Conservation (phyloP, 1,140 invertebrate species). For the Drosophila pachea region DNA sequence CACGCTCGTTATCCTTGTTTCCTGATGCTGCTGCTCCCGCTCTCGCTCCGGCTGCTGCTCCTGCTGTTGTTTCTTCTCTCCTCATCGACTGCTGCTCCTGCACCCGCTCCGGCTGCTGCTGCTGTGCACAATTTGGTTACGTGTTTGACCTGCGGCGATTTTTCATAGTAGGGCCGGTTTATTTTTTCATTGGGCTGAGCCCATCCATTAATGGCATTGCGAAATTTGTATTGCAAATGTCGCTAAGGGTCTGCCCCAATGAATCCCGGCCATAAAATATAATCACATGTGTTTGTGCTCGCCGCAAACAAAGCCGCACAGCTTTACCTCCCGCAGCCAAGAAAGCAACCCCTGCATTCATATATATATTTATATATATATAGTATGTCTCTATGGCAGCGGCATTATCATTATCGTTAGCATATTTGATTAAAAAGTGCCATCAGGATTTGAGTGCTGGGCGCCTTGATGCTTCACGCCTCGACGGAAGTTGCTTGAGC, state of each 20-base stretch:
- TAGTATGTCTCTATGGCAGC: no score
- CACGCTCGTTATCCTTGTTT: conserved; percentile 77
- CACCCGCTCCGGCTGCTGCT: not conserved
- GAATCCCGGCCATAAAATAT: conserved; percentile 46
- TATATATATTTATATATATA: no score
- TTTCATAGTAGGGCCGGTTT: conserved; percentile 63
- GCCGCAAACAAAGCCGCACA: conserved; percentile 9
- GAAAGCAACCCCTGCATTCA: no score
- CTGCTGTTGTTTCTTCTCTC: not conserved
- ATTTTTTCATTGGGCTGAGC: conserved; percentile 37
- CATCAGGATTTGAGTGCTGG: conserved; percentile 51
- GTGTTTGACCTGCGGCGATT: conserved; percentile 75
- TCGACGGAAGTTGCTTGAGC: conserved; percentile 63
- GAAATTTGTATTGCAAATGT: conserved; percentile 74
- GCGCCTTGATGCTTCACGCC: conserved; percentile 49
- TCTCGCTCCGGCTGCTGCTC: not conserved
- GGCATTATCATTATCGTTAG: conserved; percentile 64
- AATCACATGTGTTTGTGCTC: conserved; percentile 41
- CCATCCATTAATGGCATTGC: conserved; percentile 67
- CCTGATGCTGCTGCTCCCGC: conserved; percentile 48
- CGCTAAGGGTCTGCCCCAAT: conserved; percentile 23
- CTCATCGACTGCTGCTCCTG: not conserved
- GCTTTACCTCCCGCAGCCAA: conserved; percentile 8
- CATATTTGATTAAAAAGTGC: conserved; percentile 77
- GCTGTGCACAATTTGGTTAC: conserved; percentile 72